Conservation (phyloP, 2,797 vertebrate species). For the Champsocephalus esox region DNA sequence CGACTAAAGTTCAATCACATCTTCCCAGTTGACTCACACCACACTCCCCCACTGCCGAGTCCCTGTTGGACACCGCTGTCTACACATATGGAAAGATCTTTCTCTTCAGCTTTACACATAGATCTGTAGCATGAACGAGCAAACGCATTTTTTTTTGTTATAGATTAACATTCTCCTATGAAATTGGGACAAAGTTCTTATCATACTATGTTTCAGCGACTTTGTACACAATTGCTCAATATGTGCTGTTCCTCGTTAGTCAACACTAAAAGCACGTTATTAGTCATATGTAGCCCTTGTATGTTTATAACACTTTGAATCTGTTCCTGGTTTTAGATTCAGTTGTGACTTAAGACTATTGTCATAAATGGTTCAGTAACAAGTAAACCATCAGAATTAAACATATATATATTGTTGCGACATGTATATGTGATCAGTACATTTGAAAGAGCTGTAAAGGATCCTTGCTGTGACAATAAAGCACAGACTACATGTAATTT, state of each 20-base stretch:
- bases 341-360: background rate
- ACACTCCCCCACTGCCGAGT: background rate
- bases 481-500: background rate
- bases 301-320: background rate
- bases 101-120: background rate
- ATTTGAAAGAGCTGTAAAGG: background rate
- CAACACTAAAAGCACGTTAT: background rate
- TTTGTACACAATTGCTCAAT: too few relatives aligned
- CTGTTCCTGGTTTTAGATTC: background rate
- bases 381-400: background rate
- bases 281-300: background rate
- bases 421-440: background rate
- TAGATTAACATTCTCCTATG: background rate
- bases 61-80: background rate
- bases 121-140: background rate
- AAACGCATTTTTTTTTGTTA: background rate
- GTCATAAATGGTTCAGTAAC: constrained; percentile 1
- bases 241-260: too few relatives aligned
- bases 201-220: background rate
- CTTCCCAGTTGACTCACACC: background rate
- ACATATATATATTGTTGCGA: background rate
- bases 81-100: background rate
- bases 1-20: background rate
- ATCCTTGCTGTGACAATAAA: background rate
- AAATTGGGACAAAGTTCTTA: background rate